Evolutionary conservation across 2,888 invertebrate genomes (phyloP).

Genomic region (Leistus spinibarbis): DNA sequence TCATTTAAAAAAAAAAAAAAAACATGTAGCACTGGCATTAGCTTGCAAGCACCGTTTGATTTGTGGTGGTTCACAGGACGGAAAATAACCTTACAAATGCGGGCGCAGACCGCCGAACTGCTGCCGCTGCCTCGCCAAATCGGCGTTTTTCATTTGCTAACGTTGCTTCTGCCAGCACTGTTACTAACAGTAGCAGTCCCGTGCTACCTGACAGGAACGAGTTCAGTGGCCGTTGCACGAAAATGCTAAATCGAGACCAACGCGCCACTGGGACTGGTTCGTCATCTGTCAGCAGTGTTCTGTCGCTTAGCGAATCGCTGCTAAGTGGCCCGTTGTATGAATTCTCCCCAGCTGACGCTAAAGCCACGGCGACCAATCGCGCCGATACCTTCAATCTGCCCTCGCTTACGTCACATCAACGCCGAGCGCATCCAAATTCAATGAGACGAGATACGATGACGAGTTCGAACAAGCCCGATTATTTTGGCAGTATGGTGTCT

Average conservation of each 20-base stretch:
- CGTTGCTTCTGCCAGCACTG: background rate
- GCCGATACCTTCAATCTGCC: background rate
- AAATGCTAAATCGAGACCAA: background rate
- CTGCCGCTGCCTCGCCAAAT: background rate
- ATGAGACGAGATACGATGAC: background rate
- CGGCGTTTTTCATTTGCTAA: slow-evolving; percentile 24
- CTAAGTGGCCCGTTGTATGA: slow-evolving; percentile 14
- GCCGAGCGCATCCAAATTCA: background rate
- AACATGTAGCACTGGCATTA: background rate
- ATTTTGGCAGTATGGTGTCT: slow-evolving; percentile 56
- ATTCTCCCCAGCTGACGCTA: slow-evolving; percentile 19
- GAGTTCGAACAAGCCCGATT: slow-evolving; percentile 44
- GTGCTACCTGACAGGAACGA: slow-evolving; percentile 24
- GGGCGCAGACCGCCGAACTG: slow-evolving; percentile 32
- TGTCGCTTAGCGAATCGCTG: slow-evolving; percentile 23
- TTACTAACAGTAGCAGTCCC: slow-evolving; percentile 3
- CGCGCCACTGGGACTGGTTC: background rate
- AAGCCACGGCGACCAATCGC: background rate
- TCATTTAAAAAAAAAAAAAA: too few species aligned
- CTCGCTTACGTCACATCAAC: background rate
- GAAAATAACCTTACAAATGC: slow-evolving; percentile 3
- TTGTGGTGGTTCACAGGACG: slow-evolving; percentile 17
- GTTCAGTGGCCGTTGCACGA: slow-evolving; percentile 9
- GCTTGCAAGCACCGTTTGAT: background rate
- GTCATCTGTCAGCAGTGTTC: slow-evolving; percentile 7